A percentile compares a stretch with the other conserved stretches of the same genome.
Evolutionary conservation across 2,888 invertebrate species (phyloP).

Genomic region (Aporophyla nigra): DNA sequence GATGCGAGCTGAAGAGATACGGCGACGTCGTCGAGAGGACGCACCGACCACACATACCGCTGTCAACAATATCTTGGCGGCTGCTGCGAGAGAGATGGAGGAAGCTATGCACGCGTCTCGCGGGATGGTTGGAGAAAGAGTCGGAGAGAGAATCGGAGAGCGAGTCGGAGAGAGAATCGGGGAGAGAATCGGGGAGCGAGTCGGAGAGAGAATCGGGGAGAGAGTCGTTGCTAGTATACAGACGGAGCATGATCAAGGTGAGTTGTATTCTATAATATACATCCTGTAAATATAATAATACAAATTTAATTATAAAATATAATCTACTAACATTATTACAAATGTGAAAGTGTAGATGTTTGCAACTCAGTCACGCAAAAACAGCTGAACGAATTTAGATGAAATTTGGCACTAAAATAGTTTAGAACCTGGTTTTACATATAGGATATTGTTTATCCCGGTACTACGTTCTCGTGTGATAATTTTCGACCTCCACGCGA

Average conservation of each 20-base stretch:
- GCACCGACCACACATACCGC: conserved; percentile 86
- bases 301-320: too few species aligned
- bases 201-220: conserved; percentile 66
- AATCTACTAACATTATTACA: too few species aligned
- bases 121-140: conserved; percentile 62
- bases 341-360: too few species aligned
- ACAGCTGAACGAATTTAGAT: too few species aligned
- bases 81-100: conserved; percentile 88
- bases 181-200: conserved; percentile 69
- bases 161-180: conserved; percentile 57
- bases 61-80: conserved; percentile 88
- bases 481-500: too few species aligned
- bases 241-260: conserved; percentile 85
- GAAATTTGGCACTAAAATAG: too few species aligned
- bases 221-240: conserved; percentile 85
- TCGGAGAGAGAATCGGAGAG: conserved; percentile 70
- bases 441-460: too few species aligned
- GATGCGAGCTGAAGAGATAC: conserved; percentile 88
- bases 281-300: too few species aligned
- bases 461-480: too few species aligned
- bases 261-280: conserved; percentile 48
- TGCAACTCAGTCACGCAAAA: too few species aligned
- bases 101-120: conserved; percentile 81
- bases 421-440: too few species aligned
- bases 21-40: conserved; percentile 85